Percentiles rank a stretch among this genome's conserved stretches.
phyloP scores from a whole-genome alignment of 2,797 vertebrate species.

The Siniperca obscura region DNA sequence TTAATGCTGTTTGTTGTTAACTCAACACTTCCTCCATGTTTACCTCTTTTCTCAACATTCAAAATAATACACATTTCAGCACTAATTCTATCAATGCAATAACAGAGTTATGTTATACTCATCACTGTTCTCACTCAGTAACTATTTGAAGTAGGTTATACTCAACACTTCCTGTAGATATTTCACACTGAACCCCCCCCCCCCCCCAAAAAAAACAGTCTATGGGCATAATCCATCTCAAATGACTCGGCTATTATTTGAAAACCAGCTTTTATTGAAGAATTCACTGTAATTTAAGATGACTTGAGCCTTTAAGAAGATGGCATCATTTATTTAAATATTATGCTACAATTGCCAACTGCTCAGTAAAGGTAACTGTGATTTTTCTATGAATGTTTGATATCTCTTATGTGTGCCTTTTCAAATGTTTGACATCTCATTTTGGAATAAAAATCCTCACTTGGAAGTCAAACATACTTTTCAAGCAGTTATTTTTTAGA shows the following conservation, averaged over 20 bases:
- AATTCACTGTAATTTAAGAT: background rate
- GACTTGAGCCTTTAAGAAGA: background rate
- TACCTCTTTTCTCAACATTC: background rate
- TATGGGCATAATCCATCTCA: background rate
- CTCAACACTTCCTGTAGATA: background rate
- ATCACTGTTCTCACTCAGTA: background rate
- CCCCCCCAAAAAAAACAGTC: background rate
- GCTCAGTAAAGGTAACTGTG: background rate
- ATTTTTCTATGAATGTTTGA: background rate
- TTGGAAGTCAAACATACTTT: constrained; percentile 24
- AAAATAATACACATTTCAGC: background rate
- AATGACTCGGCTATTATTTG: background rate
- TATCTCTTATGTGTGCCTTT: constrained; percentile 5
- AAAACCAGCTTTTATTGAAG: background rate
- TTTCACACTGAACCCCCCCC: background rate
- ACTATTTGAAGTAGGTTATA: background rate
- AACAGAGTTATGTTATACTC: background rate
- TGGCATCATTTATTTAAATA: background rate
- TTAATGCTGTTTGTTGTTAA: too few species aligned
- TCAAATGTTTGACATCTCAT: constrained; percentile 43
- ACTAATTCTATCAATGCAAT: background rate
- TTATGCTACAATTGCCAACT: background rate
- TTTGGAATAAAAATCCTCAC: constrained; percentile 28
- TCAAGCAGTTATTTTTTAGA: constrained; percentile 26
- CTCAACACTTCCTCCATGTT: too few species aligned